phyloP scores from a whole-genome alignment of 2,888 invertebrate species.

The Lasioglossum marginatum region DNA sequence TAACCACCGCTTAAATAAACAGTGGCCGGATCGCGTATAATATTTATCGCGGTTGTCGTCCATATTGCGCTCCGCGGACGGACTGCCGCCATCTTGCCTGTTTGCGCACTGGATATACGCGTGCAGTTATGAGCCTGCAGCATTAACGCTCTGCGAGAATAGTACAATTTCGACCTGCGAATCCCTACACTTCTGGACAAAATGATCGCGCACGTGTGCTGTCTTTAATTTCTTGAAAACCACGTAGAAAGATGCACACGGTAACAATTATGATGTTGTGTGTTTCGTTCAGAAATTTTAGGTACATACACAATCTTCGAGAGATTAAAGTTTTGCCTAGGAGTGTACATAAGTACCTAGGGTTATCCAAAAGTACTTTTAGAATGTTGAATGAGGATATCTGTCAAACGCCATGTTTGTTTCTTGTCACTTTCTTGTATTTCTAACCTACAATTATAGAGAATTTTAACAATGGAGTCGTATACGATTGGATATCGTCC shows the following conservation, averaged over 20 bases:
- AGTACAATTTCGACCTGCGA: neutral
- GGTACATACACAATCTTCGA: too few relatives aligned
- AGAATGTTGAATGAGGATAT: too few relatives aligned
- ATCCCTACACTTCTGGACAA: neutral
- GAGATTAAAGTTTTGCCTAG: too few relatives aligned
- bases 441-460: too few relatives aligned
- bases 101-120: slow-evolving; percentile 60
- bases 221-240: neutral
- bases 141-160: slow-evolving; percentile 60
- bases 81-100: slow-evolving; percentile 64
- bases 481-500: too few relatives aligned
- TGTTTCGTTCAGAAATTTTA: too few relatives aligned
- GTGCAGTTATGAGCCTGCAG: slow-evolving; percentile 71
- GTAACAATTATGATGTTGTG: too few relatives aligned
- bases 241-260: neutral
- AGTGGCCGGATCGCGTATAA: slow-evolving; percentile 69
- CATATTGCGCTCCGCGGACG: slow-evolving; percentile 45
- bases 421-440: too few relatives aligned
- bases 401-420: too few relatives aligned
- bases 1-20: slow-evolving; percentile 73
- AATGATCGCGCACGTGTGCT: neutral
- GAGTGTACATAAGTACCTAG: too few relatives aligned
- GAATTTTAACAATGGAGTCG: too few relatives aligned
- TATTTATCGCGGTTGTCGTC: slow-evolving; percentile 72
- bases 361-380: too few relatives aligned